phyloP scores from a whole-genome alignment of 2,797 vertebrate species.

The Lycodopsis pacificus region DNA sequence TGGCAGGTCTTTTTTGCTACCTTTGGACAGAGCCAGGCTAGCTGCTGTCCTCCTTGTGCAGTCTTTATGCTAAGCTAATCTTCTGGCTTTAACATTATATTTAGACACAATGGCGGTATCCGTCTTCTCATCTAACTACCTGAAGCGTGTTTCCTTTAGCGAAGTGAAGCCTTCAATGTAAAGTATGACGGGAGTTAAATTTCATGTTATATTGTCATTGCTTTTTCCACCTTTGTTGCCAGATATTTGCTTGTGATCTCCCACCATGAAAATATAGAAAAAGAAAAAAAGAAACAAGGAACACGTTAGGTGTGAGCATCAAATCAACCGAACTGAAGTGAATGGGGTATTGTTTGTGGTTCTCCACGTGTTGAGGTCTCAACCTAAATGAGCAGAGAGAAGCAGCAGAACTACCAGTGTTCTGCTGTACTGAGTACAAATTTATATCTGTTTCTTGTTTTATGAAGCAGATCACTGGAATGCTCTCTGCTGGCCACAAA shows the following conservation, averaged over 20 bases:
- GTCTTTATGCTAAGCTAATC: neutral
- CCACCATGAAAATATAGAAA: neutral
- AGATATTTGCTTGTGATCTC: neutral
- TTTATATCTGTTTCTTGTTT: slow-evolving; percentile 39
- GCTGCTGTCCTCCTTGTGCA: neutral
- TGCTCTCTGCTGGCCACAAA: slow-evolving; percentile 9
- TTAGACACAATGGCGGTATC: neutral
- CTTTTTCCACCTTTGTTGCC: neutral
- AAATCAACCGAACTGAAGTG: neutral
- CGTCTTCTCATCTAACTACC: neutral
- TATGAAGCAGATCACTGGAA: slow-evolving; percentile 19
- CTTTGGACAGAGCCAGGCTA: neutral
- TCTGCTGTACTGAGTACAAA: slow-evolving; percentile 18
- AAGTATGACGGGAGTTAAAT: no score
- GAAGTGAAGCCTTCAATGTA: no score
- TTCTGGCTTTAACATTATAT: neutral
- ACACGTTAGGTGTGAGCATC: neutral
- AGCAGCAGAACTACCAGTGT: neutral
- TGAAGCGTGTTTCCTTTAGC: neutral
- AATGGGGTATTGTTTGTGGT: neutral
- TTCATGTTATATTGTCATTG: no score
- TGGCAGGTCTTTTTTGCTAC: neutral
- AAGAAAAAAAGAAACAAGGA: slow-evolving; percentile 4
- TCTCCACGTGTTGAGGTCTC: neutral
- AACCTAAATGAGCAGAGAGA: neutral